Conservation (phyloP, 2,888 invertebrate species). For the Malthinus flaveolus region DNA sequence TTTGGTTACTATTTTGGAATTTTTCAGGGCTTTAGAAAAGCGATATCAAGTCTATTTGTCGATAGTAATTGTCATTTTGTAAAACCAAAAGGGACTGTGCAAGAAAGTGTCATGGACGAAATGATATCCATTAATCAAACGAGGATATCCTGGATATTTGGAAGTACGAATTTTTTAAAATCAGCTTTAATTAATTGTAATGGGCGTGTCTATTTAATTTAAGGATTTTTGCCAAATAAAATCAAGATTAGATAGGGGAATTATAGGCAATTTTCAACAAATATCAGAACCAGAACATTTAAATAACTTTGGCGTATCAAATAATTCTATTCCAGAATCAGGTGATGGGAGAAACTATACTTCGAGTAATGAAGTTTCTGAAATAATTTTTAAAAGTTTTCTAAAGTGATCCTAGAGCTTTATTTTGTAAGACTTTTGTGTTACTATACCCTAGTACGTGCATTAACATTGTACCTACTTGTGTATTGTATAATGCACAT, state of each 20-base stretch:
- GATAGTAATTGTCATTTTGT: slow-evolving; percentile 71
- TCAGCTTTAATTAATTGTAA: background rate
- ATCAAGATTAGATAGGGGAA: slow-evolving; percentile 47
- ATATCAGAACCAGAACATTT: background rate
- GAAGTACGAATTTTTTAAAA: background rate
- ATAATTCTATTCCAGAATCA: no score
- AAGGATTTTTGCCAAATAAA: slow-evolving; percentile 30
- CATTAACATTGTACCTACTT: no score
- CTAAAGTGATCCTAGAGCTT: no score
- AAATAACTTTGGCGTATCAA: no score
- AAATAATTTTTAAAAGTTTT: no score
- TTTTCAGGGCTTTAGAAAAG: slow-evolving; percentile 68
- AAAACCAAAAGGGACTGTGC: slow-evolving; percentile 65
- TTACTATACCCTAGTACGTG: no score
- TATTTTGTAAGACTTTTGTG: no score
- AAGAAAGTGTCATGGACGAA: slow-evolving; percentile 65
- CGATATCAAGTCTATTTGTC: slow-evolving; percentile 84
- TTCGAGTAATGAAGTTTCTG: background rate
- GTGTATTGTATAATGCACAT: no score
- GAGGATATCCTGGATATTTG: background rate
- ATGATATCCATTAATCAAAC: slow-evolving; percentile 52
- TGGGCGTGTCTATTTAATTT: background rate
- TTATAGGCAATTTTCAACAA: slow-evolving; percentile 47
- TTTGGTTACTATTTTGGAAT: background rate
- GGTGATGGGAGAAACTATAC: no score